A percentile compares a stretch with the other conserved stretches of the same genome.
These are phyloP conservation scores for Sylvia atricapilla DNA, from an alignment of 2,113 vertebrate genomes.

Conservation along the genomic window DNA sequence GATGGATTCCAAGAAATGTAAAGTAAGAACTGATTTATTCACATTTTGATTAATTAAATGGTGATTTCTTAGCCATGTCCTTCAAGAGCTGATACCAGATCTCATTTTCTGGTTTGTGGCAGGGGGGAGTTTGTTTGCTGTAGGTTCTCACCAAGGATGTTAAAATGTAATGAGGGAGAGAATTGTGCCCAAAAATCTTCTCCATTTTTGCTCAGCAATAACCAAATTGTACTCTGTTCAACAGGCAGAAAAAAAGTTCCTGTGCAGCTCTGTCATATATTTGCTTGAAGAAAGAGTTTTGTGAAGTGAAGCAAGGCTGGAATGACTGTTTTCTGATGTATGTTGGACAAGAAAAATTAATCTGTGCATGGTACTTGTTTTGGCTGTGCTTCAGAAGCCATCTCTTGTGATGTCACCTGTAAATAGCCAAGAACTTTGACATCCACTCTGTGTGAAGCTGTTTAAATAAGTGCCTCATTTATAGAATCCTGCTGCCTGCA, in stretches of 20 bases:
- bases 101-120: not conserved
- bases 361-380: conserved; percentile 24
- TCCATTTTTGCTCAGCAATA: not conserved
- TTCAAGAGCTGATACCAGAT: not conserved
- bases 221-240: not conserved
- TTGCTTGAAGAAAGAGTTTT: not conserved
- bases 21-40: not conserved
- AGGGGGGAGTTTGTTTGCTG: not conserved
- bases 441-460: conserved; percentile 78
- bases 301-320: not conserved
- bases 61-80: not conserved
- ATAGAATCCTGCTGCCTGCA: conserved; percentile 81
- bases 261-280: not conserved
- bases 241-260: not conserved
- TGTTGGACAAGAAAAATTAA: conserved; percentile 58
- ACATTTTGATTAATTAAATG: not conserved
- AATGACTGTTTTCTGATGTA: conserved; percentile 21
- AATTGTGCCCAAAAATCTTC: not conserved
- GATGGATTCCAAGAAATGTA: not conserved
- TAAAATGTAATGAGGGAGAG: not conserved
- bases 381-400: conserved; percentile 31
- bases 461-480: conserved; percentile 83
- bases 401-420: conserved; percentile 84
- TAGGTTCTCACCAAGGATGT: not conserved
- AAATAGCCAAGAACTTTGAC: conserved; percentile 81